Base-by-base conservation (phyloP, 1,140 invertebrate genomes). In the Diabrotica undecimpunctata region DNA sequence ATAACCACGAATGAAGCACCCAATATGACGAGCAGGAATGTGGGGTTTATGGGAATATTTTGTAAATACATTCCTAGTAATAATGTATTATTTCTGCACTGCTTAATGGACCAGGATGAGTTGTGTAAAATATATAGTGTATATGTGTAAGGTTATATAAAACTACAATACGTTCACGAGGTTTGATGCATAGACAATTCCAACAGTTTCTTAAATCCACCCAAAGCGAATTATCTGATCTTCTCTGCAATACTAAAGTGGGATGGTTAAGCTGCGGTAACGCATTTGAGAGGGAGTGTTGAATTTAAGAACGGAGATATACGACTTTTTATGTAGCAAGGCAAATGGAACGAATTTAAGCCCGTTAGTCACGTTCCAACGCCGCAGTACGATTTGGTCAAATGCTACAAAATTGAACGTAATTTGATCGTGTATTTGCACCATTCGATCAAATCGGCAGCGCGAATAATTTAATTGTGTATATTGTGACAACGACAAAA, bases 111-210 rank as follows among this genome's bases (percentile, higher is more conserved):
- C n/a, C 53, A 46, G 39, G 1, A 46, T 46, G 39, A 8, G 7
- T 10, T 46, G 7, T 46, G 39, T 46, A 46, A 46, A 54, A 54
- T 7, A 54, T 35, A 54, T 54, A 8, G 53, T 8, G 7, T 2
- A 54, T 35, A 54, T 54, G 12, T 12, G 7, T 46, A 46, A 56
- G 14, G 61, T 57, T 56, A n/a, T 25, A 9, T 64, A 13, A 56
- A 57, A 56, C 14, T 54, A 54, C 12, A 12, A 54, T 54, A 10
- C 52, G 52, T 54, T 54, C 52, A 7, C 7, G 52, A 54, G 52
- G 52, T 10, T 54, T 54, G 12, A 10, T 54, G 12, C 52, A 54
- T 54, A 7, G 52, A 7, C 52, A 54, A 12, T 54, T 54, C 12
- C 52, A 54, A 54, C 52, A 54, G 52, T 54, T 54, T 54, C 12